These are phyloP conservation scores for Globodera ellingtonae DNA, from an alignment of 1,140 invertebrate genomes.

Conservation along the genomic window DNA sequence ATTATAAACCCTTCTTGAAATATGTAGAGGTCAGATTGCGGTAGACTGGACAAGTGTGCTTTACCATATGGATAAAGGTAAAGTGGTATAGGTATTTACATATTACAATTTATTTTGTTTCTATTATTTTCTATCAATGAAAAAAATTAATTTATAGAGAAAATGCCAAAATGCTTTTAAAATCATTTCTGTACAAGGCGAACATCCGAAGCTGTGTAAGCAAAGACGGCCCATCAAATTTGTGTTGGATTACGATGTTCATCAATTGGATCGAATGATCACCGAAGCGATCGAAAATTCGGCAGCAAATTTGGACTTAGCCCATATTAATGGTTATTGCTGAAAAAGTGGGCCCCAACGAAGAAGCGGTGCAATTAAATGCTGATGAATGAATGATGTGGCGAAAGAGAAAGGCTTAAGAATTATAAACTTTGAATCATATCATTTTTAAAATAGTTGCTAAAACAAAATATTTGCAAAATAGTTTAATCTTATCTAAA, in stretches of 20 bases:
- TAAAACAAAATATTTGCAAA: too few species aligned
- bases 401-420: too few species aligned
- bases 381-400: too few species aligned
- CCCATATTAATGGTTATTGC: too few species aligned
- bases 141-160: background rate
- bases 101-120: background rate
- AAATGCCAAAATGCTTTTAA: too few species aligned
- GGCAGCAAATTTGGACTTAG: background rate
- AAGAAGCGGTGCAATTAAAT: too few species aligned
- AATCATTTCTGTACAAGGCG: background rate
- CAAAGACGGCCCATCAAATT: background rate
- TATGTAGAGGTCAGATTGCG: background rate
- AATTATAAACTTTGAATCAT: too few species aligned
- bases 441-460: too few species aligned
- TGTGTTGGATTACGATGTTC: slow-evolving; percentile 6
- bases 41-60: background rate
- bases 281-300: slow-evolving; percentile 1
- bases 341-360: too few species aligned
- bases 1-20: too few species aligned
- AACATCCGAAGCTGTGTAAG: background rate
- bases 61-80: background rate
- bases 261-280: background rate
- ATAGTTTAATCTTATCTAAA: too few species aligned
- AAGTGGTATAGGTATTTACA: background rate
- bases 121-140: too few species aligned